A percentile compares a stretch with the other conserved stretches of the same genome.
Conservation (phyloP, 2,113 vertebrate genomes). For the Neogale vison region DNA sequence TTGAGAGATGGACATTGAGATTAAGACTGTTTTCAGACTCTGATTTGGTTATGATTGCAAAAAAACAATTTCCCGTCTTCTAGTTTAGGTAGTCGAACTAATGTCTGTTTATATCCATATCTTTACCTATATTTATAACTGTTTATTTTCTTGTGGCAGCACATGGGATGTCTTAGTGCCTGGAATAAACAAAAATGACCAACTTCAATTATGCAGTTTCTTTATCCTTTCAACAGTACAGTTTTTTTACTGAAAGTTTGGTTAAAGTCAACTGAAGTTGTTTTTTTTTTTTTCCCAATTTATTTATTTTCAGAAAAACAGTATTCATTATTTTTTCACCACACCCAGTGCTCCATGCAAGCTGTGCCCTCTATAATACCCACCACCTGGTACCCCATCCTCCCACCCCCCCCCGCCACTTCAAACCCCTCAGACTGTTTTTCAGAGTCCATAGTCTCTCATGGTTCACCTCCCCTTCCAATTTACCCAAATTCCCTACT, state of each 20-base stretch:
- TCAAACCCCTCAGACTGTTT: no score
- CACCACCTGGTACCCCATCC: no score
- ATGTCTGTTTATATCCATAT: background rate
- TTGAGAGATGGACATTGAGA: background rate
- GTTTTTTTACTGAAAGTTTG: background rate
- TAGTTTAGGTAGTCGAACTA: background rate
- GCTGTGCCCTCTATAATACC: no score
- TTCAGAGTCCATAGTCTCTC: no score
- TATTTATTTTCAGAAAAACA: no score
- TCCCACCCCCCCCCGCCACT: no score
- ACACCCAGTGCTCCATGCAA: no score
- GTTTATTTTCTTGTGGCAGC: background rate
- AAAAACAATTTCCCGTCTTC: background rate
- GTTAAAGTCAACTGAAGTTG: background rate
- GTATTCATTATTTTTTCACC: no score
- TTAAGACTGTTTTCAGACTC: background rate
- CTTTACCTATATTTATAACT: background rate
- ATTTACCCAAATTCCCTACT: no score
- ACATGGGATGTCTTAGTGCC: background rate
- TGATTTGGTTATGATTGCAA: background rate
- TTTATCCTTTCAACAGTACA: background rate
- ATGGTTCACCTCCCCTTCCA: no score
- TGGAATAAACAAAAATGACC: background rate
- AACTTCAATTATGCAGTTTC: background rate
- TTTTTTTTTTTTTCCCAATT: no score